Base-by-base conservation (phyloP, 2,888 invertebrate genomes). In the Idaea aversata region DNA sequence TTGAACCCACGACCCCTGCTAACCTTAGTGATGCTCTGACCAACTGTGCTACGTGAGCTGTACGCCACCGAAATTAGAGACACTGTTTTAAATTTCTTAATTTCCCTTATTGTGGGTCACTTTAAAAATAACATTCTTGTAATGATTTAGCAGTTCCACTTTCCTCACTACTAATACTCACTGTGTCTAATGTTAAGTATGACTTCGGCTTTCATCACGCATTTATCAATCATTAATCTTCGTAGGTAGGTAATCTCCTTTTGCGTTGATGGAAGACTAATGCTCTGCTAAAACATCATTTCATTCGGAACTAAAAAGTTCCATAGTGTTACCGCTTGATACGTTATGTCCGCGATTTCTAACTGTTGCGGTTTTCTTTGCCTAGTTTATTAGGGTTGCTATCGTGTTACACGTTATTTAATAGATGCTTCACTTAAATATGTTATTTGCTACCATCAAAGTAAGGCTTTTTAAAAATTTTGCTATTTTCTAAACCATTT, bases 291-390 rank as follows among this genome's bases (percentile, higher is more conserved):
- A 47, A 47, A 3, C 7, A 47, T 13, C 7, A 13, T 73, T 72
- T 71, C 73, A 73, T 74, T 73, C 68, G 75, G 76, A 74, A 70
- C 73, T 25, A 25, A 25, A 68, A 67, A 65, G 67, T 72, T 73
- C 73, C 69, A 66, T 57, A 38, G 38, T 61, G 59, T 61, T 61
- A 63, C 67, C 74, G 75, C 76, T 78, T 74, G 76, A 76, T 78
- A 72, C 72, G 71, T 65, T 66, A 75, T 74, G 77, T 79, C 75
- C 76, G 76, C 79, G 77, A 81, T 82, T 82, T 82, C 82, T 82
- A 82, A 68, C 72, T 71, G 77, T 81, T 81, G 82, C 75, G 82
- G 82, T 82, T 82, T 72, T 70, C 65, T 71, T 79, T 67, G 68
- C 79, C 76, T 71, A 81, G 73, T 73, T 80, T 64, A 62, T 62